These are phyloP conservation scores for Leptoteleia sp. DNA, from an alignment of 1,140 invertebrate genomes.

Conservation along the genomic window DNA sequence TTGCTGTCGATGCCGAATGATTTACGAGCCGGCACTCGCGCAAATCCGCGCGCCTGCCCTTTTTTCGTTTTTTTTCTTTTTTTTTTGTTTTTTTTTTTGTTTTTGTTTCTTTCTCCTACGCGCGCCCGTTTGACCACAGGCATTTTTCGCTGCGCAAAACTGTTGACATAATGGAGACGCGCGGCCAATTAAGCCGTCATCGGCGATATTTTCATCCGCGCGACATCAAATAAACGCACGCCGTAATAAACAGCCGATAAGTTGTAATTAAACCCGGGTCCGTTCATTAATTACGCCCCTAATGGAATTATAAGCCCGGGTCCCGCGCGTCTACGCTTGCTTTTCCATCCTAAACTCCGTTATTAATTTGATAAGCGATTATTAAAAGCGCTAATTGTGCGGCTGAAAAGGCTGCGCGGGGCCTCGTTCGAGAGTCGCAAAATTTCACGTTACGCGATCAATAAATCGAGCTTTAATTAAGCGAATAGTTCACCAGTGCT, in stretches of 20 bases:
- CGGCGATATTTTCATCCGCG: slow-evolving; percentile 24
- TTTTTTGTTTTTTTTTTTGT: too few species aligned
- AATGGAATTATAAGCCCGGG: slow-evolving; percentile 44
- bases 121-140: too few species aligned
- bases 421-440: too few species aligned
- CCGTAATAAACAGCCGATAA: slow-evolving; percentile 41
- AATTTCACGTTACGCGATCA: too few species aligned
- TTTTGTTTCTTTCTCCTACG: too few species aligned
- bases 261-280: slow-evolving; percentile 43
- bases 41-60: too few species aligned
- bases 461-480: too few species aligned
- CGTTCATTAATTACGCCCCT: slow-evolving; percentile 48
- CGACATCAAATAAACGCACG: slow-evolving; percentile 23
- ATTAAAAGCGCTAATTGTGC: slow-evolving; percentile 14
- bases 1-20: slow-evolving; percentile 38
- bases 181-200: slow-evolving; percentile 46
- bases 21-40: slow-evolving; percentile 19
- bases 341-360: slow-evolving; percentile 23
- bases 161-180: slow-evolving; percentile 51
- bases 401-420: too few species aligned
- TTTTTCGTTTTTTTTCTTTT: too few species aligned
- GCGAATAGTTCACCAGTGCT: too few species aligned
- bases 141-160: slow-evolving; percentile 3
- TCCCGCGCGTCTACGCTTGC: background rate
- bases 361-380: slow-evolving; percentile 41